Base-by-base conservation (phyloP, 1,140 invertebrate genomes). In the Archivesica marissinica region DNA sequence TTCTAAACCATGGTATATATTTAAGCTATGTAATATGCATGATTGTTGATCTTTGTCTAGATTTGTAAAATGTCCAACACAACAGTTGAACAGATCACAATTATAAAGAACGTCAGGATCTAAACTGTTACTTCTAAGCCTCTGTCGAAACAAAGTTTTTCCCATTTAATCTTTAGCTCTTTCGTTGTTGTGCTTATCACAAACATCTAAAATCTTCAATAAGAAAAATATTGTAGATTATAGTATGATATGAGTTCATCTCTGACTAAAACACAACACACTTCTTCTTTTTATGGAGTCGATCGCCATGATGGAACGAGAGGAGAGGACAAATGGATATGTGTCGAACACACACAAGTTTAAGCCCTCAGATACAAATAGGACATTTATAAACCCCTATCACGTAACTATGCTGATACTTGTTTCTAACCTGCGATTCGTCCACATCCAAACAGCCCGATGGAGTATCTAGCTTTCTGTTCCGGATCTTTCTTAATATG, bases 401-500 rank as follows among this genome's bases (percentile, higher is more conserved):
- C 6, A n/a, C n/a, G n/a, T n/a, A n/a, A n/a, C n/a, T n/a, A n/a
- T n/a, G n/a, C n/a, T n/a, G n/a, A n/a, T n/a, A n/a, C 20, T 52
- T 11, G 23, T 6, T 52, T 64, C 30, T 35, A 64, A 78, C 76
- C 76, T 44, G 76, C 76, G 15, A 78, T 78, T 78, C 76, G 23
- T 44, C 76, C 76, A 25, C 76, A 78, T 15, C 76, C 76, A 78
- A 78, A 78, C 66, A 78, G 25, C 4, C 76, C 76, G 1, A 78
- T 59, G 0, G 56, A 35, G 33, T 78, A 78, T 78, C 66, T 64
- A 20, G 15, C 44, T 25, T 76, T 56, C 17, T 33, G 20, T 39
- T 56, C 47, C 6, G 20, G 33, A 20, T 15, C n/a, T 3, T 50
- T 76, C 1, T 72, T 13, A 30, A 41, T 25, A 50, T 72, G 68